Percentiles rank a stretch among this genome's conserved stretches.
phyloP scores from a whole-genome alignment of 2,113 vertebrate species.

The Cochlearius cochlearius region DNA sequence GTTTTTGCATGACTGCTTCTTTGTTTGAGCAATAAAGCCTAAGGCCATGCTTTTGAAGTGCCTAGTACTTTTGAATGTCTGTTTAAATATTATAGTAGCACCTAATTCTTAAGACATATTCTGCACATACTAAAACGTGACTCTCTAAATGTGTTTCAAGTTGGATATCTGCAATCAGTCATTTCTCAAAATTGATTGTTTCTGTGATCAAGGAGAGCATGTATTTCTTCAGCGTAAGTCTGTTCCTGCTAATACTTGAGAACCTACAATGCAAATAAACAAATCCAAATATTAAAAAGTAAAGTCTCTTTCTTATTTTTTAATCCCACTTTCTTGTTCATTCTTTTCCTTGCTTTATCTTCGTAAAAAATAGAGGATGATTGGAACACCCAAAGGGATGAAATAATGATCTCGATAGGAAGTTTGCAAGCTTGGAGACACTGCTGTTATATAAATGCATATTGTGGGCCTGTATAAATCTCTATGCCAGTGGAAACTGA shows the following conservation, averaged over 20 bases:
- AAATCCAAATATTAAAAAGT: not conserved
- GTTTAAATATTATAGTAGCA: not conserved
- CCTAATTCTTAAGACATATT: not conserved
- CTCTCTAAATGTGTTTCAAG: not conserved
- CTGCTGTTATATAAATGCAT: not conserved
- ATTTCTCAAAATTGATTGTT: not conserved
- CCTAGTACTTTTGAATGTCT: not conserved
- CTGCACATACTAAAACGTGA: not conserved
- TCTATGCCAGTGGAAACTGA: not conserved
- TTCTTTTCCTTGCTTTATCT: not conserved
- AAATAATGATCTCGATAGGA: not conserved
- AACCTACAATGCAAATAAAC: not conserved
- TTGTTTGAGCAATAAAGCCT: not conserved
- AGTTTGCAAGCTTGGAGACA: not conserved
- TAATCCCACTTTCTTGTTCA: not conserved
- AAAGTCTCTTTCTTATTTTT: not conserved
- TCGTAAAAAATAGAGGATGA: not conserved
- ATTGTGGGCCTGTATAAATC: not conserved
- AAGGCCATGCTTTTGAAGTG: not conserved
- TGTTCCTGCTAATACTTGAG: not conserved
- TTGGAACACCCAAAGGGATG: not conserved
- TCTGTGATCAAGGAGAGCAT: not conserved
- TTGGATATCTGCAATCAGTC: not conserved
- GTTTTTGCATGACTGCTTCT: not conserved
- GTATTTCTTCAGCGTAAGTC: not conserved